A percentile compares a stretch with the other conserved stretches of the same genome.
Evolutionary conservation across 2,797 vertebrate genomes (phyloP).

Genomic region (Sarcophilus harrisii): DNA sequence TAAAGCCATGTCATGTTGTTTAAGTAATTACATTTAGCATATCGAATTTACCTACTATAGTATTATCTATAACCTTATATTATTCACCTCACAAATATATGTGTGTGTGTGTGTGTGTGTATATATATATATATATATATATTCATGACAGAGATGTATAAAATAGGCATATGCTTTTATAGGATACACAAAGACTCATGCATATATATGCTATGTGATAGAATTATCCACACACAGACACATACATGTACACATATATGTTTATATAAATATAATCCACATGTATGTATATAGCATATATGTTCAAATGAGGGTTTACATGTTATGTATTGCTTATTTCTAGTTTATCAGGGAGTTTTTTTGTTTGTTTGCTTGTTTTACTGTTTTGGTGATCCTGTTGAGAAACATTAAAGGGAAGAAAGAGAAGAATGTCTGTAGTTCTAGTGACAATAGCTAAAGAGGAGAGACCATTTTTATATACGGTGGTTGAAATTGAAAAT

Average conservation of each 20-base stretch:
- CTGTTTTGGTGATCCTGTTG: not conserved
- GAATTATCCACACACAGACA: too few relatives aligned
- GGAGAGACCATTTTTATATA: not conserved
- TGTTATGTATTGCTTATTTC: not conserved
- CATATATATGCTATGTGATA: not conserved
- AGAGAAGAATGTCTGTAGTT: not conserved
- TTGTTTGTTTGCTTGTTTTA: not conserved
- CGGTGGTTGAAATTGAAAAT: not conserved
- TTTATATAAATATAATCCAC: not conserved
- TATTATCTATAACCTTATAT: not conserved
- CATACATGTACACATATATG: too few relatives aligned
- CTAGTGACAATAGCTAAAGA: not conserved
- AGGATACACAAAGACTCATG: not conserved
- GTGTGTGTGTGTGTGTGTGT: rapidly evolving
- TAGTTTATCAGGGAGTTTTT: not conserved
- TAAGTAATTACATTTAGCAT: not conserved
- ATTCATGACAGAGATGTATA: not conserved
- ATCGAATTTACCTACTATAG: not conserved
- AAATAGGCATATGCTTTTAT: not conserved
- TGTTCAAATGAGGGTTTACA: not conserved
- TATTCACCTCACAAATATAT: not conserved
- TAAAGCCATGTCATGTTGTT: not conserved
- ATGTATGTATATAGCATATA: not conserved
- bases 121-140: rapidly evolving
- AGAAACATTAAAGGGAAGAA: not conserved